Percentiles rank a stretch among this genome's conserved stretches.
Conservation (phyloP, 2,888 invertebrate species). For the Nephrotoma appendiculata region DNA sequence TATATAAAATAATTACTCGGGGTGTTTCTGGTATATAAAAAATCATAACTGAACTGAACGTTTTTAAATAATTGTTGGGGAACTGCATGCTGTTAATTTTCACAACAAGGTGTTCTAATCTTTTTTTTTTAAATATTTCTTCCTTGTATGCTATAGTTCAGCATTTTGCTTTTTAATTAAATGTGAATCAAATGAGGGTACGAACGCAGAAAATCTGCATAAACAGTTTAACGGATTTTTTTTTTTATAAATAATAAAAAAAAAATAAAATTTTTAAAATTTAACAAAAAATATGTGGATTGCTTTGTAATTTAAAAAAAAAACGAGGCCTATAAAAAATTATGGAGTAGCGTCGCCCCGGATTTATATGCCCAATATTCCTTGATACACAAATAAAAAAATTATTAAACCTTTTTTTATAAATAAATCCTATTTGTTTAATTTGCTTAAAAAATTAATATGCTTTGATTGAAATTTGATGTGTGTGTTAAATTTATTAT, state of each 20-base stretch:
- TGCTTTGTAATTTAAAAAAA: not conserved
- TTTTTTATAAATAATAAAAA: not conserved
- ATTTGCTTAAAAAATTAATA: not conserved
- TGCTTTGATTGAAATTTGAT: not conserved
- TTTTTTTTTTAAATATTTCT: not conserved
- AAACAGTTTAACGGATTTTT: not conserved
- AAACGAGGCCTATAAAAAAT: not conserved
- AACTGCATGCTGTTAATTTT: not conserved
- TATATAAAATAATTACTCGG: not conserved
- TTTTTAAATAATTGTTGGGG: not conserved
- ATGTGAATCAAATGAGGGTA: not conserved
- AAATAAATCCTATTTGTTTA: not conserved
- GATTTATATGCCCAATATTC: not conserved
- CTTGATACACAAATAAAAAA: not conserved
- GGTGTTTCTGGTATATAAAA: not conserved
- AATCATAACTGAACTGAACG: not conserved
- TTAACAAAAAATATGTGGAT: not conserved
- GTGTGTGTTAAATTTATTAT: not conserved
- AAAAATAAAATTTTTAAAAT: not conserved
- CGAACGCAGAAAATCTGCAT: not conserved
- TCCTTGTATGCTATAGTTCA: not conserved
- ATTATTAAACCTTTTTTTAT: not conserved
- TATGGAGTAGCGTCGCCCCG: not conserved
- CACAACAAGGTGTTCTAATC: not conserved
- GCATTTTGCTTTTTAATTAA: not conserved